Evolutionary conservation across 64 coral and sea anemone genomes (phyloP), one percentile per base, ranked within the genome.

Genomic region (Acropora tenuis): DNA sequence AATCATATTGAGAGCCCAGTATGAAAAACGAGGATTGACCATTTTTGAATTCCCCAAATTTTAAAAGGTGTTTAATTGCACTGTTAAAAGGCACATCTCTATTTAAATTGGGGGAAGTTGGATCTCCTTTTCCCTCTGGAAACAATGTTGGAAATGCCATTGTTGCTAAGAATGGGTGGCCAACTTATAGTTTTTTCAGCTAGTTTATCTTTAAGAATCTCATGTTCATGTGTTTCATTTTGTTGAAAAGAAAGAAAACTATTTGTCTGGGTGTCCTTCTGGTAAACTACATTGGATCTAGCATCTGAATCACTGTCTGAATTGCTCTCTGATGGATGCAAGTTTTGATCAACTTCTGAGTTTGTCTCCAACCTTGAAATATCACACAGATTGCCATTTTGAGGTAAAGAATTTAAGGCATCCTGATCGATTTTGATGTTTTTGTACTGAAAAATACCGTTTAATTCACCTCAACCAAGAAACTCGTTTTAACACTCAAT

Each of bases 181-280:
- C 59, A 63, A 13, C 1, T 10, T 2, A 63, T 63, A 2, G 2
- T 63, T 11, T 10, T 10, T 63, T 10, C 12, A 8, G 2, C 10
- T 12, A 63, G 0, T 78, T 91, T 12, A 47, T 83, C 43, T 55
- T 59, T 6, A 20, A 91, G 84, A 50, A 61, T 46, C 46, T 91
- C 19, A 9, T 41, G 6, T 84, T 91, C 69, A 46, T 84, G 48
- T 53, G 84, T 30, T 41, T 83, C 44, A 30, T 48, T 91, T 74
- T 78, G 48, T 17, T 83, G 80, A 55, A 83, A 78, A 69, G 89
- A 81, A 85, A 86, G 90, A 67, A 91, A 91, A 76, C 80, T 91
- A 45, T 41, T 76, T 65, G 80, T 76, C 59, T 92, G 53, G n/a
- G 78, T 80, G 57, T 80, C 1, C 48, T 47, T 46, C 46, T 77